Evolutionary conservation across 2,888 invertebrate genomes (phyloP).

Genomic region (Smittia sp.): DNA sequence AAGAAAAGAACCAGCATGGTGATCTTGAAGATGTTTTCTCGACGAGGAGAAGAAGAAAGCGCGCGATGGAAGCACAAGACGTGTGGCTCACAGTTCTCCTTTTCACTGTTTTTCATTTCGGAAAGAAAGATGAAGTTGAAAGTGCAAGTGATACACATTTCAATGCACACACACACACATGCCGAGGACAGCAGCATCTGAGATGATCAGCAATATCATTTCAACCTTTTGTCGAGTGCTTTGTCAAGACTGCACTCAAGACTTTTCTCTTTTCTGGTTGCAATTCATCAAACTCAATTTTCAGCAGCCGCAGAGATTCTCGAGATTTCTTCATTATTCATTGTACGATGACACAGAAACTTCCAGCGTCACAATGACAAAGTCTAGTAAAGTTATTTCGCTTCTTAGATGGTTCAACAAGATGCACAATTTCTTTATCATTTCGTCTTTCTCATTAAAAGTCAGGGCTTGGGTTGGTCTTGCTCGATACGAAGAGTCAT

Average conservation of each 20-base stretch:
- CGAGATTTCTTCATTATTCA: neutral
- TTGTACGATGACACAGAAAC: neutral
- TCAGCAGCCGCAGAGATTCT: slow-evolving; percentile 1
- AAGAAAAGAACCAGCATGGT: slow-evolving; percentile 20
- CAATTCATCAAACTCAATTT: slow-evolving; percentile 23
- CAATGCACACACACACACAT: neutral
- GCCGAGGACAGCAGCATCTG: slow-evolving; percentile 2
- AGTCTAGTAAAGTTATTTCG: neutral
- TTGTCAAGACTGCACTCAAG: slow-evolving; percentile 1
- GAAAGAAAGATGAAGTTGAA: slow-evolving; percentile 20
- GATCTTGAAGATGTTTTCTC: slow-evolving; percentile 6
- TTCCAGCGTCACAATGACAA: neutral
- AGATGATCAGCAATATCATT: slow-evolving; percentile 17
- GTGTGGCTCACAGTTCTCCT: slow-evolving; percentile 12
- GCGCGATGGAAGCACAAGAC: slow-evolving; percentile 17
- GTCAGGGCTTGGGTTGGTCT: too few species aligned
- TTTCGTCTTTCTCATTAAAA: neutral
- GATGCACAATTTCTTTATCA: neutral
- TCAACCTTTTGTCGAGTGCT: neutral
- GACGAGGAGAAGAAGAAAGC: slow-evolving; percentile 1
- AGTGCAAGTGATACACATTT: slow-evolving; percentile 39
- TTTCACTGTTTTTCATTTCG: neutral
- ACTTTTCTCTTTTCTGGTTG: slow-evolving; percentile 6
- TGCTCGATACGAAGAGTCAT: too few species aligned
- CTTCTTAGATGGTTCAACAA: neutral